Evolutionary conservation across 2,888 invertebrate genomes (phyloP), one percentile per base, ranked within the genome.

Genomic region (Spatulosminthurus flaviceps): DNA sequence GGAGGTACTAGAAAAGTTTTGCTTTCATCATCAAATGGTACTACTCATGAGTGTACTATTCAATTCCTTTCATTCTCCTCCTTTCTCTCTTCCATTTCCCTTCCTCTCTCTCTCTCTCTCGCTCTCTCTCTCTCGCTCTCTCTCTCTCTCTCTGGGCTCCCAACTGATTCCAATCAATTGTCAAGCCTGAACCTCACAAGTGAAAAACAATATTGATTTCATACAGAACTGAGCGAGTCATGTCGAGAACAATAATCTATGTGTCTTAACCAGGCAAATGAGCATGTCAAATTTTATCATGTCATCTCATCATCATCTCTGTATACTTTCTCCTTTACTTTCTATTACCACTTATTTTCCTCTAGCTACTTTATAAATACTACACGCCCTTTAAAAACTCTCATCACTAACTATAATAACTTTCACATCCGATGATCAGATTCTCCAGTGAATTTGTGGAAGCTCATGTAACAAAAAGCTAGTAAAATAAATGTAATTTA

Each of bases 221-320:
- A n/a, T 5, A 51, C 16, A 9, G 51, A 51, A n/a, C n/a, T n/a
- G n/a, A n/a, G n/a, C n/a, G n/a, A n/a, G 16, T 51, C 51, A 19
- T 51, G 51, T n/a, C 51, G n/a, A 51, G n/a, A 51, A n/a, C 51
- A 51, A 51, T 51, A 51, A 64, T 26, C 64, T 22, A 64, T 13
- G 26, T 64, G 64, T 64, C 64, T 64, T 26, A 9, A 26, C 22
- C 64, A 26, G 26, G 24, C 26, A 26, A 22, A 22, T 64, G 64
- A 64, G 21, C 26, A 60, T 60, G n/a, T 60, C 60, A 4, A 60
- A 5, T 19, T 7, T 7, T 19, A 60, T 21, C 60, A 22, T 60
- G 60, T 22, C 22, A 60, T 60, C 9, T 16, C 22, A 21, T 60
- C 22, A 21, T 60, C 22, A 60, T 5, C 4, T 60, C 34, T 34